phyloP scores from a whole-genome alignment of 1,140 invertebrate species.

The Carposina sasakii region DNA sequence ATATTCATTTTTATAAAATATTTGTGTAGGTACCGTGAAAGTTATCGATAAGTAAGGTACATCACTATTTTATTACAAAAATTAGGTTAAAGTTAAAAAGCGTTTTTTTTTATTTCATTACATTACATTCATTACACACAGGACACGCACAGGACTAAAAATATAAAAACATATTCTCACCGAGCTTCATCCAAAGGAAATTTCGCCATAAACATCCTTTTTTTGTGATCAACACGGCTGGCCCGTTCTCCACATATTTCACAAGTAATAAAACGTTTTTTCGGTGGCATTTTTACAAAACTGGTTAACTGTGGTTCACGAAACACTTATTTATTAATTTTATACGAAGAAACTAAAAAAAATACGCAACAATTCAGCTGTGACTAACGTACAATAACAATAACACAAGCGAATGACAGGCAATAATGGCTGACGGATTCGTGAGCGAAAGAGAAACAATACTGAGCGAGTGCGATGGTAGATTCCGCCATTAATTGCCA shows the following conservation, averaged over 20 bases:
- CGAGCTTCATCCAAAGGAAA: constrained; percentile 8
- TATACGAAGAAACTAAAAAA: too few relatives aligned
- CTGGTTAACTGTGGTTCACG: not conserved
- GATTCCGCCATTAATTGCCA: too few relatives aligned
- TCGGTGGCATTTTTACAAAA: constrained; percentile 1
- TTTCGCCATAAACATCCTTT: constrained; percentile 6
- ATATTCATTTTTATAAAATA: too few relatives aligned
- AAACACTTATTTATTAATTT: not conserved
- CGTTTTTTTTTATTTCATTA: not conserved
- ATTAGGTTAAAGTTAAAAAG: not conserved
- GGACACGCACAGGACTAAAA: not conserved
- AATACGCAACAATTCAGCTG: too few relatives aligned
- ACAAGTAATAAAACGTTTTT: not conserved
- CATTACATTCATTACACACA: not conserved
- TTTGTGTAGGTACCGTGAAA: too few relatives aligned
- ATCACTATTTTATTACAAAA: constrained; percentile 2
- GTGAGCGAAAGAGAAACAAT: too few relatives aligned
- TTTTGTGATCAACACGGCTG: not conserved
- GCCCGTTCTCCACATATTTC: constrained; percentile 6
- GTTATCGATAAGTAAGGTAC: not conserved
- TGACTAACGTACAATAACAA: too few relatives aligned
- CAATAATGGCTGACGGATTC: too few relatives aligned
- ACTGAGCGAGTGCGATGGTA: too few relatives aligned
- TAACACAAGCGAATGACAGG: too few relatives aligned
- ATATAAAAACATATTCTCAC: constrained; percentile 1